These are phyloP conservation scores for Ciconia nigra DNA, from an alignment of 2,797 vertebrate species.

Conservation along the genomic window DNA sequence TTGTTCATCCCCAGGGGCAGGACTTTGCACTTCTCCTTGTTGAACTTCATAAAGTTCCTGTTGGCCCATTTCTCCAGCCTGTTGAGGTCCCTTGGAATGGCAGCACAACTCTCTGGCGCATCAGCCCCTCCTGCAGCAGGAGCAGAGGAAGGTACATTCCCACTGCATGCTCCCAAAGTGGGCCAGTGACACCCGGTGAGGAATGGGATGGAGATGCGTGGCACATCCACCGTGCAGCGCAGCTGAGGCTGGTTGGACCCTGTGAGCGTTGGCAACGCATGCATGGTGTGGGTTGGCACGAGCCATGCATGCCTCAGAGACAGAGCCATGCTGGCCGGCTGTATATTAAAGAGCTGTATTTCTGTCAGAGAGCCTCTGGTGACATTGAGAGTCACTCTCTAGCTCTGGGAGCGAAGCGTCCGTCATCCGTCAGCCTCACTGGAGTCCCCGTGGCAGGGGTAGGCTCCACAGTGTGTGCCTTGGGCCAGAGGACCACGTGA, in stretches of 20 bases:
- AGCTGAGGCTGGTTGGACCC: not conserved
- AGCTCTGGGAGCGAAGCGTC: not conserved
- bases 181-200: not conserved
- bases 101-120: fast-evolving
- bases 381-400: not conserved
- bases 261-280: fast-evolving
- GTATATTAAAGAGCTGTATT: not conserved
- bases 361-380: not conserved
- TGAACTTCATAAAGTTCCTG: not conserved
- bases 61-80: not conserved
- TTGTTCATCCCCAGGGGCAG: not conserved
- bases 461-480: not conserved
- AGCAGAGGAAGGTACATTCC: not conserved
- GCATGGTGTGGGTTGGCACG: too few relatives aligned
- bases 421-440: not conserved
- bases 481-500: not conserved
- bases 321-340: not conserved
- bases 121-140: not conserved
- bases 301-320: not conserved
- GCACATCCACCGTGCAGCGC: too few relatives aligned
- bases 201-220: fast-evolving
- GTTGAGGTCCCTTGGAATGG: not conserved
- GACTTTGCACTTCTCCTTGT: not conserved
- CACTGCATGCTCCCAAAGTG: not conserved
- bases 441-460: not conserved